phyloP scores from a whole-genome alignment of 1,140 invertebrate species.

The Battus philenor region DNA sequence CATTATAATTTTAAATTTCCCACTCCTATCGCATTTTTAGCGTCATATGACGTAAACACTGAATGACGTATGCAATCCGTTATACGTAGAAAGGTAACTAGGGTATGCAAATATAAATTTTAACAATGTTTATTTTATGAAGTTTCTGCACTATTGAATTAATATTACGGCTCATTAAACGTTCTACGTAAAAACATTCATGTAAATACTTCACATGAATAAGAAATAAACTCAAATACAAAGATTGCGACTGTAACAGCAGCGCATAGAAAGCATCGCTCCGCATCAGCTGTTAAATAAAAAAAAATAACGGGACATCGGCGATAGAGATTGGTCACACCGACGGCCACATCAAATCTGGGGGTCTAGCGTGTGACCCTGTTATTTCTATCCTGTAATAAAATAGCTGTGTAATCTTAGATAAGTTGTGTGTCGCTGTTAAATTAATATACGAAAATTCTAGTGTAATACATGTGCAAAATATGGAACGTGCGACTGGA shows the following conservation, averaged over 20 bases:
- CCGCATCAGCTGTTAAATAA: slow-evolving; percentile 72
- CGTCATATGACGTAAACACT: slow-evolving; percentile 30
- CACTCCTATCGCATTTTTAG: slow-evolving; percentile 25
- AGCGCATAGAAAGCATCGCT: slow-evolving; percentile 48
- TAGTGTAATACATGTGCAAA: slow-evolving; percentile 70
- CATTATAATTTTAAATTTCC: slow-evolving; percentile 40
- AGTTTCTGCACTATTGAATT: too few species aligned
- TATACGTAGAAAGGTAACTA: slow-evolving; percentile 6
- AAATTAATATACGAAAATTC: slow-evolving; percentile 55
- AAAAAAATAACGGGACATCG: slow-evolving; percentile 71
- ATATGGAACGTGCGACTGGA: slow-evolving; percentile 70
- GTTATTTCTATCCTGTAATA: slow-evolving; percentile 72
- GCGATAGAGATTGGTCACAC: slow-evolving; percentile 68
- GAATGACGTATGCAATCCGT: slow-evolving; percentile 27
- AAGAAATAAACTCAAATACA: too few species aligned
- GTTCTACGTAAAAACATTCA: too few species aligned
- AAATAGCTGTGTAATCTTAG: slow-evolving; percentile 71
- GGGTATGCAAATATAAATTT: too few species aligned
- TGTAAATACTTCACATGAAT: too few species aligned
- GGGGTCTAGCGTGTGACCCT: slow-evolving; percentile 73
- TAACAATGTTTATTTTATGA: too few species aligned
- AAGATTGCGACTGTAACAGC: slow-evolving; percentile 32
- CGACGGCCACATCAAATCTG: slow-evolving; percentile 74
- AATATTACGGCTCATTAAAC: too few species aligned
- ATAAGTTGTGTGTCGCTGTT: slow-evolving; percentile 55